Base-by-base conservation (phyloP, 2,113 vertebrate species). In the Salvator merianae region DNA sequence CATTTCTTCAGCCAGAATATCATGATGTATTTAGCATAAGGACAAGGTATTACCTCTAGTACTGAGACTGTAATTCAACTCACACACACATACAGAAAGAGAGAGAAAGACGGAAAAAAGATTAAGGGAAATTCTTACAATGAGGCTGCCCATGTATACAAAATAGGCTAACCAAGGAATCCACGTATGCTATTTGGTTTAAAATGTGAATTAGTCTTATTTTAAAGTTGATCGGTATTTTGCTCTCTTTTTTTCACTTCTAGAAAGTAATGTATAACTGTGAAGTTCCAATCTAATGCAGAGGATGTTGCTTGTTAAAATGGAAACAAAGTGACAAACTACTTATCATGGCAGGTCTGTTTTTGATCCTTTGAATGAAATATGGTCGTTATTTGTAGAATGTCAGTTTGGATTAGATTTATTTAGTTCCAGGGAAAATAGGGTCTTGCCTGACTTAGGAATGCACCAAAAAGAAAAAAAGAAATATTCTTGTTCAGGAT, bases 1-100 rank as follows among this genome's bases (percentile, higher is more conserved):
- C 82, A 81, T 82, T 26, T 89, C 81, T 91, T 92, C 5, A 40
- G 77, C 88, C 87, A 92, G 87, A 81, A 92, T 81, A 76, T 89
- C 85, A 85, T 90, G 91, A 93, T 93, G 85, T 86, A 79, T 93
- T 93, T 93, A 93, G 76, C 91, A 94, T 84, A 93, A 90, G 92
- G 87, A 86, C 12, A 0, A 79, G 91, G 63, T 7, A 78, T 43
- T 79, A 78, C 81, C 82, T 82, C 84, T 81, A 36, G 73, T 90
- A 86, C 88, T 90, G 90, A 87, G 86, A 93, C 86, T 77, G 55
- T 71, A 91, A 72, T 65, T 43, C n/a, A 36, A 20, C 76, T 28
- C 40, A 36, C 30, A 43, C 24, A 40, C 53, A 59, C 32, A 36
- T 53, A 82, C 79, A 71, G n/a, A 59, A 3, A 40, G 14, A 63